Percentiles rank a stretch among this genome's conserved stretches.
phyloP scores from a whole-genome alignment of 2,888 invertebrate genomes.

The Strigamia maritima region DNA sequence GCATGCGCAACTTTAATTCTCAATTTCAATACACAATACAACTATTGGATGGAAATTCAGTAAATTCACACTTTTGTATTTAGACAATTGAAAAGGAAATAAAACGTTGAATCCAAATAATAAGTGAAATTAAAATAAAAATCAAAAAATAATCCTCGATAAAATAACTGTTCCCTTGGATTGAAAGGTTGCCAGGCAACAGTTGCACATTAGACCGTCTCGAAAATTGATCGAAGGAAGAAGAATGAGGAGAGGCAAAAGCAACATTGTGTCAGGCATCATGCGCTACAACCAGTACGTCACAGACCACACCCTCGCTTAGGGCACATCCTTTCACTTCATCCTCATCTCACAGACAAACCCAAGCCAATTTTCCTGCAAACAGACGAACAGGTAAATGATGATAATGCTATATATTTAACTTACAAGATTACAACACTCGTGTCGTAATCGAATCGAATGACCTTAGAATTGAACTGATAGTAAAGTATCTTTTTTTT shows the following conservation, averaged over 20 bases:
- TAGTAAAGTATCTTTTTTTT: not conserved
- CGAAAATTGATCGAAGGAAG: not conserved
- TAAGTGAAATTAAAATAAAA: no score
- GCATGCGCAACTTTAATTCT: no score
- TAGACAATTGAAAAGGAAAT: no score
- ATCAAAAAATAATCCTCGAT: not conserved
- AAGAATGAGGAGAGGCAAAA: not conserved
- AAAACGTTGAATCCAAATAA: no score
- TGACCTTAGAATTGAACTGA: not conserved
- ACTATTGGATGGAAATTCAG: no score
- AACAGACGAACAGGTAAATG: not conserved
- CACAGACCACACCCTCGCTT: not conserved
- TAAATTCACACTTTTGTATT: no score
- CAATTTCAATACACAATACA: no score
- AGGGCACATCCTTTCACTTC: not conserved
- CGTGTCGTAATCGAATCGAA: not conserved
- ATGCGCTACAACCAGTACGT: not conserved
- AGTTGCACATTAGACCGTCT: not conserved
- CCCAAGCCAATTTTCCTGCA: not conserved
- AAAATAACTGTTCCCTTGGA: not conserved
- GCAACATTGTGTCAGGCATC: not conserved
- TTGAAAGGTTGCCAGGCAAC: not conserved
- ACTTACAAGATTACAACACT: not conserved
- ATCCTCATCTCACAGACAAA: not conserved
- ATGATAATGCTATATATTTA: not conserved